These are phyloP conservation scores for Molanna angustata DNA, from an alignment of 2,888 invertebrate species.

Conservation along the genomic window DNA sequence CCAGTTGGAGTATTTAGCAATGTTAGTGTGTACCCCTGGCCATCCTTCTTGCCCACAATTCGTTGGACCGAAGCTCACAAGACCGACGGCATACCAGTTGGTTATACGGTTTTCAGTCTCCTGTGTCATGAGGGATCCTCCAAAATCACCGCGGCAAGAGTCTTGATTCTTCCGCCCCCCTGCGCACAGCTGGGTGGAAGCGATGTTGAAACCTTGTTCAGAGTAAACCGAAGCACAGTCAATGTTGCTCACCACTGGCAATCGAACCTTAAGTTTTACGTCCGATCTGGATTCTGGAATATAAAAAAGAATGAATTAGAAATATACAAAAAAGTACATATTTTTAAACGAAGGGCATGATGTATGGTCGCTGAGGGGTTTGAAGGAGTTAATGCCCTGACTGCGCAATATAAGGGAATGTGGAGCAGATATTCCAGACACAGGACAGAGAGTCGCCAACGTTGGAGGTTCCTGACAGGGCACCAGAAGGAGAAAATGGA, in stretches of 20 bases:
- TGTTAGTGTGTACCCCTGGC: constrained; percentile 64
- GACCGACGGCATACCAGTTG: constrained; percentile 50
- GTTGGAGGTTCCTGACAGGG: too few species aligned
- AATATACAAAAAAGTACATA: too few species aligned
- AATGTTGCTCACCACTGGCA: constrained; percentile 47
- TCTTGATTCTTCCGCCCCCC: constrained; percentile 57
- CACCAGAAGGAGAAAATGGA: too few species aligned
- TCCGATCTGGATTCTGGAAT: constrained; percentile 49
- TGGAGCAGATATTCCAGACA: too few species aligned
- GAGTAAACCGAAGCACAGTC: constrained; percentile 56
- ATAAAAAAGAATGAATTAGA: too few species aligned
- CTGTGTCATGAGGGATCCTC: constrained; percentile 59
- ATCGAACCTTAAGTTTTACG: constrained; percentile 53
- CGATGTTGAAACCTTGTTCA: constrained; percentile 1
- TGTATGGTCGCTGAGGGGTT: too few species aligned
- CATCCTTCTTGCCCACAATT: constrained; percentile 58
- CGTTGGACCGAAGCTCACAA: constrained; percentile 63
- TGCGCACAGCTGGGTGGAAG: constrained; percentile 48
- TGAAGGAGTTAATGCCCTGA: too few species aligned
- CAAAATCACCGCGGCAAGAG: constrained; percentile 63
- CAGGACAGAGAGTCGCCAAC: too few species aligned
- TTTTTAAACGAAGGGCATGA: too few species aligned
- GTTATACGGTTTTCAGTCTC: constrained; percentile 38
- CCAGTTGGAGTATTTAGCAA: constrained; percentile 58
- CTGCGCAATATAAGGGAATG: too few species aligned